Base-by-base conservation (phyloP, 2,888 invertebrate genomes). In the Drosophila mimetica region DNA sequence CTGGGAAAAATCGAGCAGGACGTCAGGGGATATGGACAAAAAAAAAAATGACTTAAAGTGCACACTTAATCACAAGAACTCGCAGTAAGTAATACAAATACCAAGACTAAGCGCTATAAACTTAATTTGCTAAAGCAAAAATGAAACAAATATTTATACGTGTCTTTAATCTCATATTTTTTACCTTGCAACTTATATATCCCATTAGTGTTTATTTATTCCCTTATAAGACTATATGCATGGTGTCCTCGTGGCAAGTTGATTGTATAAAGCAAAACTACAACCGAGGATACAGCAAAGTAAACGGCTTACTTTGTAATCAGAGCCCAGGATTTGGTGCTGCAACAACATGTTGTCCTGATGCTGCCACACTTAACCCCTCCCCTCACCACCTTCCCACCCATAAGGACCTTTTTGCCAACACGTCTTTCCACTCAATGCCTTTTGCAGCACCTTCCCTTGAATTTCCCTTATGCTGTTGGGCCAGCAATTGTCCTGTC, bases 251-350 rank as follows among this genome's bases (percentile, higher is more conserved):
- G 39, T 8, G 28, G 37, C 46, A 50, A 72, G 71, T 72, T 87
- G 87, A 86, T 86, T 86, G 83, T 69, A 83, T 81, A 85, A 85
- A 85, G 83, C 69, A 75, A 84, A 75, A 64, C 69, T 55, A 42
- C 60, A 63, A 67, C 64, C 66, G 18, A 47, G 18, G 47, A 48
- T 32, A 48, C 48, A 30, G 41, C 42, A 61, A 58, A 61, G 58
- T 77, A 78, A 84, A 75, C 79, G 79, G 75, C 84, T 84, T 79
- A 80, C 80, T 74, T 78, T 76, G 74, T 78, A 75, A 79, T 76
- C 76, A 78, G 67, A 77, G 74, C 71, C 64, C 63, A 58, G 63
- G 48, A 58, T 48, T 51, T 48, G 30, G 61, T 46, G 52, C 47
- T 44, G 54, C 42, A 51, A 54, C 53, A 58, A 50, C 42, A 66